phyloP scores from a whole-genome alignment of 2,113 vertebrate genomes.

The Trinectes maculatus region DNA sequence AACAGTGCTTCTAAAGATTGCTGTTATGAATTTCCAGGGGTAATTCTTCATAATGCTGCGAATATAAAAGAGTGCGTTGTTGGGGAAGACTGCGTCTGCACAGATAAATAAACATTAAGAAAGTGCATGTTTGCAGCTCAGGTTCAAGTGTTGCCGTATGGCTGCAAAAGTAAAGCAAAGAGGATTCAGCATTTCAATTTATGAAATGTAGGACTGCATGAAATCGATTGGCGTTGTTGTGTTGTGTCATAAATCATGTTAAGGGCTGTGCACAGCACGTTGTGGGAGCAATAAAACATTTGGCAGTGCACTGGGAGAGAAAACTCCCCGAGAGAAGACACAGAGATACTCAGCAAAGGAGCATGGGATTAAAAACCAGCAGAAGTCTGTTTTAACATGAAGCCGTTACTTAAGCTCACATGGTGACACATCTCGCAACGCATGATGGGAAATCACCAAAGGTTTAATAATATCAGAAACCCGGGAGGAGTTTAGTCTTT shows the following conservation, averaged over 20 bases:
- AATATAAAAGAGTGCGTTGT: neutral
- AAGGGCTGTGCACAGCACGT: conserved; percentile 5
- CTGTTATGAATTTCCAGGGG: neutral
- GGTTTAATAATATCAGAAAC: neutral
- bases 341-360: no score
- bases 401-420: conserved; percentile 7
- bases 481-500: neutral
- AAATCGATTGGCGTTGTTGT: conserved; percentile 35
- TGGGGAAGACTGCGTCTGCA: neutral
- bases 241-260: conserved; percentile 41
- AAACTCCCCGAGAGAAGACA: no score
- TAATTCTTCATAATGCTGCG: neutral
- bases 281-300: conserved; percentile 35
- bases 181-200: conserved; percentile 1
- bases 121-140: neutral
- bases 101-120: neutral
- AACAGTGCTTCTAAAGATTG: neutral
- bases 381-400: conserved; percentile 29
- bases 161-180: neutral
- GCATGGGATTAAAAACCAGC: conserved; percentile 22
- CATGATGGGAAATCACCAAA: conserved; percentile 7
- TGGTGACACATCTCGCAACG: conserved; percentile 17
- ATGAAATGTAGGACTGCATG: conserved; percentile 21
- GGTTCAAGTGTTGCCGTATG: conserved; percentile 5
- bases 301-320: conserved; percentile 20